Evolutionary conservation across 2,888 invertebrate genomes (phyloP), one percentile per base, ranked within the genome.

Genomic region (Pilophorus perplexus): DNA sequence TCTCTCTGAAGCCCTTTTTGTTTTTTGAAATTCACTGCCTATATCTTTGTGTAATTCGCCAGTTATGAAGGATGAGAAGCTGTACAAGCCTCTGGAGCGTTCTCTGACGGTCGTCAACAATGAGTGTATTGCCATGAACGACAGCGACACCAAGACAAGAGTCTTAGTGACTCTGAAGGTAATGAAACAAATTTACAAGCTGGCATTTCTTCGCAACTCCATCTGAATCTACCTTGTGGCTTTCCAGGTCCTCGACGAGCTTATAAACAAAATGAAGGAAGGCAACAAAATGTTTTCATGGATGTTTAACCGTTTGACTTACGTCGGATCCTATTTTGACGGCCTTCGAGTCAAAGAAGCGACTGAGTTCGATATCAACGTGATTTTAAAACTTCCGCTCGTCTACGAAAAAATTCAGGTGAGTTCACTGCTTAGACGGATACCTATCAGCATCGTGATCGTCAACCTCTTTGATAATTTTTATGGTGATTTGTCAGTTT

Each of bases 341-440:
- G 79, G 79, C n/a, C 78, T 84, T 25, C 83, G 82, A 74, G 80
- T 84, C 0, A 79, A 80, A 2, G 79, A 79, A 65, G 81, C 85
- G 16, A 80, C 83, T 68, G 85, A 85, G 72, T 85, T 80, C 71
- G 85, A 85, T 72, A 78, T 85, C 74, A 82, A 85, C 75, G 76
- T 84, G 3, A 77, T 83, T 2, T 78, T 85, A 48, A 76, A 78
- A 0, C 73, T 69, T 1, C 69, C 69, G 6, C 27, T 64, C n/a
- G 20, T 28, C 25, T 59, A 67, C 23, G 38, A 38, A 1, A 46
- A 64, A 54, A 52, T 69, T 54, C n/a, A 27, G 44, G 69, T 68
- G 33, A 67, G 66, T 55, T 25, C 8, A 46, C 33, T 33, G n/a
- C n/a, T n/a, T n/a, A n/a, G n/a, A n/a, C n/a, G n/a, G n/a, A n/a